Evolutionary conservation across 2,113 vertebrate genomes (phyloP).

Genomic region (Gasterosteus nipponicus): DNA sequence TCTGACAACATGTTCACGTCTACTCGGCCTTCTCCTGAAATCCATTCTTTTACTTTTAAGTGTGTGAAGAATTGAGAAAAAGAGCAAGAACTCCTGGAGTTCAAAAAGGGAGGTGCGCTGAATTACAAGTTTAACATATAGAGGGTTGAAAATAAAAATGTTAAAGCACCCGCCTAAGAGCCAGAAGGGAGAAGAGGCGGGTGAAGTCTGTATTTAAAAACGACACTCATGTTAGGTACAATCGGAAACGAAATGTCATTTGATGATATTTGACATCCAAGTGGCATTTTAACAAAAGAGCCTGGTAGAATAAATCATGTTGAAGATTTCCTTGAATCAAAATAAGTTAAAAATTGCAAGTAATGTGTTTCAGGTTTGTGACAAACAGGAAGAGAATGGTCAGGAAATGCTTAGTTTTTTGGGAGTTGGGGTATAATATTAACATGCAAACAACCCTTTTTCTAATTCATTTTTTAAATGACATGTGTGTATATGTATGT

Average conservation of each 20-base stretch:
- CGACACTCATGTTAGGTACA: conserved; percentile 24
- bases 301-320: not conserved
- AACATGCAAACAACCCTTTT: not conserved
- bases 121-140: conserved; percentile 37
- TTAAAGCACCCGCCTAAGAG: conserved; percentile 19
- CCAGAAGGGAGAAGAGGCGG: not conserved
- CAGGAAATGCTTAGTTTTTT: conserved; percentile 1
- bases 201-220: conserved; percentile 36
- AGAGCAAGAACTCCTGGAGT: conserved; percentile 7
- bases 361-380: conserved; percentile 1
- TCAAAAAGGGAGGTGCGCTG: conserved; percentile 2
- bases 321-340: not conserved
- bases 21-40: not conserved
- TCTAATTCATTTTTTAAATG: conserved; percentile 5
- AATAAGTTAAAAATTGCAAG: conserved; percentile 14
- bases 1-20: too few species aligned
- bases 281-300: conserved; percentile 31
- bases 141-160: conserved; percentile 24
- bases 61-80: conserved; percentile 29
- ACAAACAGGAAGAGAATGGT: not conserved
- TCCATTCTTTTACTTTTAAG: not conserved
- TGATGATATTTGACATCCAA: conserved; percentile 43
- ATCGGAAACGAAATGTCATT: conserved; percentile 52
- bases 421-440: not conserved
- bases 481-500: conserved; percentile 9